Base-by-base conservation (phyloP, 2,113 vertebrate species). In the Psephotus haematonotus region DNA sequence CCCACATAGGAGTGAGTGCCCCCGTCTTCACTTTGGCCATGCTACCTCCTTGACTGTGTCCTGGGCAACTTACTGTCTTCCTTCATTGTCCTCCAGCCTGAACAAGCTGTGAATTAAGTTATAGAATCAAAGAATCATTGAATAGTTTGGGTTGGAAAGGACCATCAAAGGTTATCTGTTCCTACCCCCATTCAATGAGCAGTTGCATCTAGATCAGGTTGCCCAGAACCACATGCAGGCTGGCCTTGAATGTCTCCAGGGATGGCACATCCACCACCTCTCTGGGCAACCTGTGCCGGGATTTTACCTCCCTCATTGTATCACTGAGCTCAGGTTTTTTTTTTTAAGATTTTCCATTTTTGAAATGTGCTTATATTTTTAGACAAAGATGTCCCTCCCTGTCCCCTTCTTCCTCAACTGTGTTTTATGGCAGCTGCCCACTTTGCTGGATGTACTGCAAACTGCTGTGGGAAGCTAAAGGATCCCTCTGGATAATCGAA, bases 401-500 rank as follows among this genome's bases (percentile, higher is more conserved):
- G n/a, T 71, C 23, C 20, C 19, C 27, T 88, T 47, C 55, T 89
- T 64, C 47, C 16, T 55, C 41, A 52, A 16, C 39, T 2, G 0
- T 53, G 5, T 82, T 82, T 75, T 81, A 37, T 0, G 1, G 27
- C 10, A 22, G 23, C 62, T 17, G 2, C 25, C 35, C 15, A 14
- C 23, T 44, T 17, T 44, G 46, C 27, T 81, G 49, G 28, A 17
- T 67, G 11, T 44, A 11, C 33, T 65, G 49, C 63, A 47, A 4
- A 15, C 16, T 33, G 20, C 50, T 2, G 1, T 44, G 82, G 50
- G 44, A 60, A 65, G 11, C 59, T 71, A 9, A 71, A 82, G 60
- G 62, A 63, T 8, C 9, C 15, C 22, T 59, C 22, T 84, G 0
- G 0, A 19, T 72, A 46, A 33, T 18, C 3, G 3, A 20, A n/a